These are phyloP conservation scores for Hyperoplus immaculatus DNA, from an alignment of 2,797 vertebrate species.

Conservation along the genomic window DNA sequence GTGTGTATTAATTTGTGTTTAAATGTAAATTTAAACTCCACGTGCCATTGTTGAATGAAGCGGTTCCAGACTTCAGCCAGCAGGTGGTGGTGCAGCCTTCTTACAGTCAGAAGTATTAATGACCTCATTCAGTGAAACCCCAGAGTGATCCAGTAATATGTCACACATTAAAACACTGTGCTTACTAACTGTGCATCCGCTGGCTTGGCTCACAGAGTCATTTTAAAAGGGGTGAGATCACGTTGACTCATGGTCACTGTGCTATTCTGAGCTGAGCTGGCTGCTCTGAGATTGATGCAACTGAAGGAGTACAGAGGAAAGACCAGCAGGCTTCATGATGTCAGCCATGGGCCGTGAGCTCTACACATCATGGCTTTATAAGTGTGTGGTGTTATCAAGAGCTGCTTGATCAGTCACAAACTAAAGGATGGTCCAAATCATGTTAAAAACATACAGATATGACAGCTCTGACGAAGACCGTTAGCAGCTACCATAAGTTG, in stretches of 20 bases:
- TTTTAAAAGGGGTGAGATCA: constrained; percentile 44
- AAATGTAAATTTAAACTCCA: too few species aligned
- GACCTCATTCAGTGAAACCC: constrained; percentile 49
- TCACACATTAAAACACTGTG: constrained; percentile 36
- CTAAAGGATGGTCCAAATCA: constrained; percentile 29
- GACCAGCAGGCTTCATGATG: constrained; percentile 53
- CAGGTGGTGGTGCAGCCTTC: constrained; percentile 48
- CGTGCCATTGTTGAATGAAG: background rate
- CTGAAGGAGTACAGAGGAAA: constrained; percentile 40
- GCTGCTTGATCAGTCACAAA: constrained; percentile 32
- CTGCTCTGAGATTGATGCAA: constrained; percentile 48
- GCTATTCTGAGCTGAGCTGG: constrained; percentile 47
- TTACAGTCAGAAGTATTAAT: constrained; percentile 5
- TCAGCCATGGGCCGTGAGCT: constrained; percentile 46
- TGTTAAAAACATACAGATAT: background rate
- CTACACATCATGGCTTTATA: constrained; percentile 32
- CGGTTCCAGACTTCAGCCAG: constrained; percentile 24
- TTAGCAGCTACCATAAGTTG: too few species aligned
- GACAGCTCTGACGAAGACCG: background rate
- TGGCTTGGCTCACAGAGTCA: constrained; percentile 8
- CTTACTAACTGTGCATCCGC: background rate
- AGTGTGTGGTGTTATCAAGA: constrained; percentile 45
- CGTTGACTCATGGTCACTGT: constrained; percentile 58
- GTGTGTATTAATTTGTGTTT: too few species aligned
- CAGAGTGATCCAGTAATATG: constrained; percentile 49